Evolutionary conservation across 2,797 vertebrate species (phyloP).

Genomic region (Macropus fuliginosus): DNA sequence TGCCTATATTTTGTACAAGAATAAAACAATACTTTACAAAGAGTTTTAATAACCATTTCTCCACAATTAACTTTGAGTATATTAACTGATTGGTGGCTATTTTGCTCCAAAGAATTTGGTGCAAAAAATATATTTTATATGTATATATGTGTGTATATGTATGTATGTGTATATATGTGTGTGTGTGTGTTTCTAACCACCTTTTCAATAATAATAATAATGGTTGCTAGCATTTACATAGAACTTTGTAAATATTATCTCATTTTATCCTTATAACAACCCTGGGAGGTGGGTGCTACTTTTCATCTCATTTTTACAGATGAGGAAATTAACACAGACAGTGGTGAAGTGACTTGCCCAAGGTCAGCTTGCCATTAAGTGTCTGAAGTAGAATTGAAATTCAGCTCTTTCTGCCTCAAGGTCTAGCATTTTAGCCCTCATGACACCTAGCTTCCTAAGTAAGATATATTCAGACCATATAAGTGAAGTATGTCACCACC

Average conservation of each 20-base stretch:
- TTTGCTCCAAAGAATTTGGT: constrained; percentile 39
- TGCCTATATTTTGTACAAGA: not conserved
- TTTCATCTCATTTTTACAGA: not conserved
- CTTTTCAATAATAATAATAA: not conserved
- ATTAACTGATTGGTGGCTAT: not conserved
- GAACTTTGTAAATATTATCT: not conserved
- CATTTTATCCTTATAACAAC: not conserved
- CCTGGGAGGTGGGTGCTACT: not conserved
- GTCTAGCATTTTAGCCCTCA: not conserved
- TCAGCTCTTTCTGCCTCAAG: not conserved
- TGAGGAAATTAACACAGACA: not conserved
- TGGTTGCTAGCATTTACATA: not conserved
- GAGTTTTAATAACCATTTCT: constrained; percentile 45
- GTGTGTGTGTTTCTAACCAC: not conserved
- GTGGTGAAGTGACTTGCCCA: not conserved
- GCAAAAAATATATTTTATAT: not conserved
- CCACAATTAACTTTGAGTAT: not conserved
- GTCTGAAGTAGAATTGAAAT: not conserved
- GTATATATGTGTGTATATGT: not conserved
- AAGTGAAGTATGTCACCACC: not conserved
- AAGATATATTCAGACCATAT: constrained; percentile 31
- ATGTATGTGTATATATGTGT: not conserved
- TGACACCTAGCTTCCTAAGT: not conserved
- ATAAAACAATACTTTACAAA: not conserved
- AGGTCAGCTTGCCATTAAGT: no score